Conservation (phyloP, 2,797 vertebrate species). For the Brachyrhaphis roseni region DNA sequence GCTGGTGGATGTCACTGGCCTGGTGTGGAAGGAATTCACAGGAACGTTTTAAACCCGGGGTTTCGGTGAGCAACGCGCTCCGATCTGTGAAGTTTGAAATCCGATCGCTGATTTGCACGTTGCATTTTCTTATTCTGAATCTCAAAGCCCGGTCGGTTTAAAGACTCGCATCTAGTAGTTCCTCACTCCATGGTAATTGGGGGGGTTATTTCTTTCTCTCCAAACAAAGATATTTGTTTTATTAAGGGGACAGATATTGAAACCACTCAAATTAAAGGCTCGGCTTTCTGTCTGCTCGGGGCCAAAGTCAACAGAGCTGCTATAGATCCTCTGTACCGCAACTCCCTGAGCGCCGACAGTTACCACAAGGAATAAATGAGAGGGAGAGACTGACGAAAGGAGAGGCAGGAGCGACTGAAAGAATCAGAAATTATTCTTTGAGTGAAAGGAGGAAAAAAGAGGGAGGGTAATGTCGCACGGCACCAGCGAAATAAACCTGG, state of each 20-base stretch:
- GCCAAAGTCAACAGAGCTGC: conserved; percentile 76
- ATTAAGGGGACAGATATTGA: conserved; percentile 83
- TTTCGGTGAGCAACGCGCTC: conserved; percentile 27
- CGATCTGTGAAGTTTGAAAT: conserved; percentile 47
- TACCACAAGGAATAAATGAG: conserved; percentile 36
- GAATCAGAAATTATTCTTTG: conserved; percentile 26
- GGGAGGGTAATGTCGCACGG: conserved; percentile 46
- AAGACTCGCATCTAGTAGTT: conserved; percentile 53
- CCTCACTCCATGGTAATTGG: conserved; percentile 54
- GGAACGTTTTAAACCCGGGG: conserved; percentile 25
- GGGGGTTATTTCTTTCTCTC: conserved; percentile 76
- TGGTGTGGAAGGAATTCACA: conserved; percentile 31
- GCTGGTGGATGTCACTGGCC: conserved; percentile 39
- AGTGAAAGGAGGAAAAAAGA: conserved; percentile 29
- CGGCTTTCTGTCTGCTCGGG: conserved; percentile 55
- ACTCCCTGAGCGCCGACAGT: conserved; percentile 45
- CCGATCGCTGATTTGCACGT: conserved; percentile 43
- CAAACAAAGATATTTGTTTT: conserved; percentile 86
- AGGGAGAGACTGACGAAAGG: conserved; percentile 37
- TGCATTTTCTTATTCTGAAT: conserved; percentile 64
- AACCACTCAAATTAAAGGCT: conserved; percentile 78
- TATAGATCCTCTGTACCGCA: conserved; percentile 61
- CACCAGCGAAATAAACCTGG: conserved; percentile 49
- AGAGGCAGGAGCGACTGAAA: conserved; percentile 23
- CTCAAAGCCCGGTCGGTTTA: conserved; percentile 68